Base-by-base conservation (phyloP, 1,140 invertebrate species). In the Ceratitis capitata region DNA sequence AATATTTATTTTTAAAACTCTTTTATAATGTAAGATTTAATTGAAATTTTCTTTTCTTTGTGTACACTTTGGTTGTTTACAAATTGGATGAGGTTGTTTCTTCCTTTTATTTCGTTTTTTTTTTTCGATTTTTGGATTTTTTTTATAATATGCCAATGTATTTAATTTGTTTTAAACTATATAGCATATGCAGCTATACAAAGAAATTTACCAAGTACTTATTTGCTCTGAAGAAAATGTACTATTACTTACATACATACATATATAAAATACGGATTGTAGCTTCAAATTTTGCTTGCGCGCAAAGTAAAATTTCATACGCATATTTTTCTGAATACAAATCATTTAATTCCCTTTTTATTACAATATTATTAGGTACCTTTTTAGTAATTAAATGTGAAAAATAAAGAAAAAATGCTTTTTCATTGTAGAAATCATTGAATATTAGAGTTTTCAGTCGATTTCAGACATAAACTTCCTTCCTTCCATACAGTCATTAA, bases 231-330 rank as follows among this genome's bases (percentile, higher is more conserved):
- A 53, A 19, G 10, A 26, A 53, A 2, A 35, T 26, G n/a, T 78
- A 45, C 12, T 23, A 23, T 45, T 7, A 45, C 23, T 45, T 39
- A 78, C 39, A 9, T 78, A 10, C 26, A 78, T 39, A 78, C 39
- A 9, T 78, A 10, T 45, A 78, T 26, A 35, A 53, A 29, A 12
- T 58, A 83, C 32, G 35, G 26, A 83, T 56, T 82, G 16, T 84
- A 64, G 85, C 84, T 88, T 86, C 61, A 85, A 85, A 85, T 83
- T 85, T 86, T 90, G 89, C 89, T 88, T 89, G 88, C 88, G 88
- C 84, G 89, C 88, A 89, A 86, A 84, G 89, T 87, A 89, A 86
- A 84, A 83, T 88, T 39, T 23, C 29, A 26, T 35, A 14, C 42
- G 35, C 47, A 29, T 83, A 53, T 83, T 83, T 82, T 64, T n/a